Percentiles rank a stretch among this genome's conserved stretches.
Evolutionary conservation across 2,888 invertebrate species (phyloP).

Genomic region (Kuschelorhynchus macadamiae): DNA sequence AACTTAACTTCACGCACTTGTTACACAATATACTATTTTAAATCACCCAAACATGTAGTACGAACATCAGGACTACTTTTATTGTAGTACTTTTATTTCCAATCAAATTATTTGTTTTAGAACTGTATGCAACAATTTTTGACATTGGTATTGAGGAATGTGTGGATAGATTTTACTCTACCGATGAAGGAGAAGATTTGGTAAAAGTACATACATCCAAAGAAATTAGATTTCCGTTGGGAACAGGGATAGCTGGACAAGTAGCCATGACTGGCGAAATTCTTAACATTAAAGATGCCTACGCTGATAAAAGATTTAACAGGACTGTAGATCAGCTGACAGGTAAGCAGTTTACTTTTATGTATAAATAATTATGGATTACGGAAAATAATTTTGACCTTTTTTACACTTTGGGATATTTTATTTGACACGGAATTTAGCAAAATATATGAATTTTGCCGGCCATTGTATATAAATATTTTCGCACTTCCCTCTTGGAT

Average conservation of each 20-base stretch:
- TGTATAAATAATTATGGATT: too few species aligned
- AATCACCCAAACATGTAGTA: too few species aligned
- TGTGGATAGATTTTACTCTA: constrained; percentile 56
- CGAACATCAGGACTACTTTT: too few species aligned
- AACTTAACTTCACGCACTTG: too few species aligned
- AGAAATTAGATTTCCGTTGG: constrained; percentile 80
- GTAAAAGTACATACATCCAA: constrained; percentile 66
- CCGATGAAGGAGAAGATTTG: constrained; percentile 51
- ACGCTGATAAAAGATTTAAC: constrained; percentile 84
- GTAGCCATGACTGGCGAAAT: constrained; percentile 86
- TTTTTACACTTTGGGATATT: too few species aligned
- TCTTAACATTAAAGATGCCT: constrained; percentile 87
- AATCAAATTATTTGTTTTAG: constrained; percentile 62
- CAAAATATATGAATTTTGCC: too few species aligned
- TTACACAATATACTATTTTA: too few species aligned
- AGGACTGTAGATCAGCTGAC: constrained; percentile 78
- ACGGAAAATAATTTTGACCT: too few species aligned
- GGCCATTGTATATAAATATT: too few species aligned
- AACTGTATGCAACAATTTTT: constrained; percentile 87
- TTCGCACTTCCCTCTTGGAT: too few species aligned
- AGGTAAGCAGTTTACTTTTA: constrained; percentile 53
- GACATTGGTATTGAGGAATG: constrained; percentile 73
- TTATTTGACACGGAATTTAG: too few species aligned
- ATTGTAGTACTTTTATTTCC: too few species aligned
- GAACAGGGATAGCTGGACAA: constrained; percentile 86